Base-by-base conservation (phyloP, 2,888 invertebrate genomes). In the Deilephila porcellus region DNA sequence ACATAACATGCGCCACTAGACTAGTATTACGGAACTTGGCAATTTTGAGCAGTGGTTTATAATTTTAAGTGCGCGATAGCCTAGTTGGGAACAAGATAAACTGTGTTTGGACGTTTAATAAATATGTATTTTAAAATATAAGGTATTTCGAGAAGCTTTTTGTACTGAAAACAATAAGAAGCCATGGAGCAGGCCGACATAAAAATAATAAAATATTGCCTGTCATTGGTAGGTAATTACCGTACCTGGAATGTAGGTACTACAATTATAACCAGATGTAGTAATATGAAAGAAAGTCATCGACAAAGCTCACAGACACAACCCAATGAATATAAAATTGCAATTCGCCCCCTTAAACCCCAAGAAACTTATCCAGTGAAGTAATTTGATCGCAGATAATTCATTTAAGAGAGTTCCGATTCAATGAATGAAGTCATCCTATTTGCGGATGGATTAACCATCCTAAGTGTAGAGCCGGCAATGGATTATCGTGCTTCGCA, bases 381-480 rank as follows among this genome's bases (percentile, higher is more conserved):
- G 84, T 83, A 83, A 83, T 84, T 83, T 78, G 83, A 83, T 81
- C 78, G 74, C 52, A 76, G 74, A 82, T 81, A 74, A 74, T 74
- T 80, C 77, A 79, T 82, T 82, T 79, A 72, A 74, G 72, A 72
- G 78, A 83, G 76, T 79, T 81, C 74, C 76, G 78, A 78, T 74
- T 81, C 77, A 71, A 79, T 80, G 82, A 75, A 76, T 81, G 73
- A 60, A 60, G 77, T 81, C 77, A 80, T 82, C 81, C 79, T 84
- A 82, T 85, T 84, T 85, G 81, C 79, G 78, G 81, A 79, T 81
- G 81, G 81, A 85, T 85, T 83, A 85, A 81, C 80, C 73, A 72
- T 59, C 63, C 53, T 53, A 67, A 67, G 67, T 37, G 59, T 73
- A 53, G 73, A 74, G 70, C 34, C 73, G 71, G 70, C 67, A 37